Base-by-base conservation (phyloP, 2,888 invertebrate genomes). In the Tetanocera ferruginea region DNA sequence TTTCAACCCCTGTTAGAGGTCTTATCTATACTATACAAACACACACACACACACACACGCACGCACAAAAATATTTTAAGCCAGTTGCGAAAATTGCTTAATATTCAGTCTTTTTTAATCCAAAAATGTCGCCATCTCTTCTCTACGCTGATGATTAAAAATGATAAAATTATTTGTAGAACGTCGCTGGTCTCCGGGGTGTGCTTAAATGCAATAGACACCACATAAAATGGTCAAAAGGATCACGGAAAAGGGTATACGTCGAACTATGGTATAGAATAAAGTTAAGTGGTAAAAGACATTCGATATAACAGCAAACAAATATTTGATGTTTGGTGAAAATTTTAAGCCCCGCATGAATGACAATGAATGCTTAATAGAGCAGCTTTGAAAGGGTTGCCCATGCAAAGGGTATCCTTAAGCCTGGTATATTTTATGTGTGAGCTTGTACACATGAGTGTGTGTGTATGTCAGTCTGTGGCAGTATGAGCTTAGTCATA, bases 151-250 rank as follows among this genome's bases (percentile, higher is more conserved):
- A 87, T 87, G 88, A 86, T 88, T 88, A 86, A 87, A 86, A 86
- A 87, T 88, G 88, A 89, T 88, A 88, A 88, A 89, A 88, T 85
- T 87, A 86, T 85, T 86, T 86, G 84, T 57, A 23, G 23, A 51
- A 52, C 66, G 64, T 75, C 74, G n/a, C 87, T 80, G 78, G 64
- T 75, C 66, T 19, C 87, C 80, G 78, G 89, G 87, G 88, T 84
- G 85, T 83, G 84, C 85, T 88, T 87, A 88, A 87, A 87, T 87
- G 88, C 88, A 87, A 88, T 88, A 89, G 86, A 88, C 88, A 89
- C 88, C 87, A 88, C 89, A 88, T 89, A 88, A 88, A 88, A 86
- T 88, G 87, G 87, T 85, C 85, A 86, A 83, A 86, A 83, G 87
- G 85, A 87, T 86, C 86, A 78, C 69, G 23, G 14, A 25, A 28